phyloP scores from a whole-genome alignment of 2,113 vertebrate genomes.

The Dasyurus viverrinus region DNA sequence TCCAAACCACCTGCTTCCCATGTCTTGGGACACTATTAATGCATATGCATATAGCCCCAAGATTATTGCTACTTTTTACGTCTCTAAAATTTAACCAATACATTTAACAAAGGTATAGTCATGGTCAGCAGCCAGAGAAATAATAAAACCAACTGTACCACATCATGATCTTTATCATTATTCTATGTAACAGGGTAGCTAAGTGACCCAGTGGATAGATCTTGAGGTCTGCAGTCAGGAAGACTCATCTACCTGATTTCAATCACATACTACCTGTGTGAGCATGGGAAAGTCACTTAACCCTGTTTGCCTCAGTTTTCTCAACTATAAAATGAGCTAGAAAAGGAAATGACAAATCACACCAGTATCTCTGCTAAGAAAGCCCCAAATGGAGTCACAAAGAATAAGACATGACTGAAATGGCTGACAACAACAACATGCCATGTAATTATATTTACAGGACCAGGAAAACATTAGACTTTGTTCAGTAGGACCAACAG shows the following conservation, averaged over 20 bases:
- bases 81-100: not conserved
- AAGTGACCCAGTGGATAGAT: no score
- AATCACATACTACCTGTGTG: not conserved
- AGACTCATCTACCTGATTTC: no score
- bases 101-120: not conserved
- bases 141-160: not conserved
- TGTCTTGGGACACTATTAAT: not conserved
- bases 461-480: not conserved
- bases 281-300: not conserved
- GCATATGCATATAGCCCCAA: not conserved
- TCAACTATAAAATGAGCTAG: not conserved
- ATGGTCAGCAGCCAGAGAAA: not conserved
- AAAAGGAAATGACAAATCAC: not conserved
- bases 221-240: no score
- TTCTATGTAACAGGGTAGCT: not conserved
- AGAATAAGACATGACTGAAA: not conserved
- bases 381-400: not conserved
- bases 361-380: not conserved
- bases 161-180: not conserved
- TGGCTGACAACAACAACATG: not conserved
- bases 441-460: not conserved
- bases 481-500: not conserved
- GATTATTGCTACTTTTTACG: not conserved
- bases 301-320: not conserved
- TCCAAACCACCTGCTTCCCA: not conserved